Conservation (phyloP, 1,140 invertebrate genomes). For the Drosophila azteca region DNA sequence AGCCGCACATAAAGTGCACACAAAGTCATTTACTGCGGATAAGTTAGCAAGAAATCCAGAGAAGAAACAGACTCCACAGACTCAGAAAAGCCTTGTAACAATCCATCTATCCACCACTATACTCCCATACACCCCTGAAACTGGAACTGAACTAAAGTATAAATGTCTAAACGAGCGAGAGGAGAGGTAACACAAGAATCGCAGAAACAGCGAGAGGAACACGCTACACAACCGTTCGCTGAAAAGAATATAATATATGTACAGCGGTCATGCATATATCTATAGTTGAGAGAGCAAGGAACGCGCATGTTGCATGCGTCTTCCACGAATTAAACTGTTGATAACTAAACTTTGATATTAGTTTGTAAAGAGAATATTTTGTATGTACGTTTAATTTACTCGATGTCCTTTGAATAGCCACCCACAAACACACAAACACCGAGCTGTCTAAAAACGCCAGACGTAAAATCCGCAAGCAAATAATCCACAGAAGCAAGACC, state of each 20-base stretch:
- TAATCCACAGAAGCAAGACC: constrained; percentile 1
- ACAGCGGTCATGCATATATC: constrained; percentile 17
- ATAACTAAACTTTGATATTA: constrained; percentile 93
- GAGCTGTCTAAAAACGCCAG: constrained; percentile 13
- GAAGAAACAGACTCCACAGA: constrained; percentile 13
- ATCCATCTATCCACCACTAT: constrained; percentile 25
- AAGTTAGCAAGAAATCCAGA: constrained; percentile 63
- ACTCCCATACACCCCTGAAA: constrained; percentile 6
- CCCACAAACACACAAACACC: constrained; percentile 27
- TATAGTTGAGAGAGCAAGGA: constrained; percentile 75
- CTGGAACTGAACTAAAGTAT: constrained; percentile 32
- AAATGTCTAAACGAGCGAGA: constrained; percentile 8
- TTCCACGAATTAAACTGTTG: constrained; percentile 82
- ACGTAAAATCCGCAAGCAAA: background rate
- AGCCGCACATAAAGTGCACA: constrained; percentile 57
- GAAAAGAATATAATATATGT: constrained; percentile 3
- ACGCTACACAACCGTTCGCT: background rate
- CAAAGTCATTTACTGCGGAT: constrained; percentile 74
- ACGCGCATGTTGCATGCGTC: constrained; percentile 83
- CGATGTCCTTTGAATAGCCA: constrained; percentile 49
- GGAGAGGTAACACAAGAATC: constrained; percentile 2
- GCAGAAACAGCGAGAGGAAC: constrained; percentile 4
- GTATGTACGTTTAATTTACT: constrained; percentile 74
- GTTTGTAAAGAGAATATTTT: constrained; percentile 86
- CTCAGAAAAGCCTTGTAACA: constrained; percentile 26